phyloP scores from a whole-genome alignment of 2,888 invertebrate genomes.

The Yponomeuta sedellus region DNA sequence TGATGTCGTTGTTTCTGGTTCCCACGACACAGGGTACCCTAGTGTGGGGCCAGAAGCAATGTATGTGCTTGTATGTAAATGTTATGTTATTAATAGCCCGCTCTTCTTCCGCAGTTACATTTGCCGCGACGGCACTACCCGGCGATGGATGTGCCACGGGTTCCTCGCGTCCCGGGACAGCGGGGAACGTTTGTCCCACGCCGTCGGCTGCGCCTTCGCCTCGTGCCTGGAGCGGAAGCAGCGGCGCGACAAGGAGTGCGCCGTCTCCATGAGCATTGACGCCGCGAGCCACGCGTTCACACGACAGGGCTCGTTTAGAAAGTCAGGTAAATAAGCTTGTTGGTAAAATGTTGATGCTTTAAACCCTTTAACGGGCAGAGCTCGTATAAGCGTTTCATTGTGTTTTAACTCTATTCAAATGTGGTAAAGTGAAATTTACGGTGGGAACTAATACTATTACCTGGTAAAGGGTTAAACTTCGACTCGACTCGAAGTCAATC shows the following conservation, averaged over 20 bases:
- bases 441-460: too few species aligned
- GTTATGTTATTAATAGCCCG: too few species aligned
- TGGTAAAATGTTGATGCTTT: background rate
- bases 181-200: slow-evolving; percentile 98
- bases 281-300: slow-evolving; percentile 94
- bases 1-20: too few species aligned
- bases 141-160: slow-evolving; percentile 99
- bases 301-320: slow-evolving; percentile 78
- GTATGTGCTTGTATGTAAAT: too few species aligned
- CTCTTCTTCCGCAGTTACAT: slow-evolving; percentile 86
- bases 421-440: too few species aligned
- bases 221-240: slow-evolving; percentile 98
- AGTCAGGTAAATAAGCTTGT: background rate
- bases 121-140: slow-evolving; percentile 98
- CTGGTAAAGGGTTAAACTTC: too few species aligned
- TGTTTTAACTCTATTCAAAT: too few species aligned
- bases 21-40: too few species aligned
- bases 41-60: too few species aligned
- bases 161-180: slow-evolving; percentile 97
- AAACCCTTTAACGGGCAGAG: too few species aligned
- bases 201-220: slow-evolving; percentile 99
- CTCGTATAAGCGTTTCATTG: too few species aligned
- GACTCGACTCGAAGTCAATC: too few species aligned
- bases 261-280: slow-evolving; percentile 95
- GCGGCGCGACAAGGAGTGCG: slow-evolving; percentile 96